Evolutionary conservation across 2,888 invertebrate genomes (phyloP), one percentile per base, ranked within the genome.

Genomic region (Camponotus fellah): DNA sequence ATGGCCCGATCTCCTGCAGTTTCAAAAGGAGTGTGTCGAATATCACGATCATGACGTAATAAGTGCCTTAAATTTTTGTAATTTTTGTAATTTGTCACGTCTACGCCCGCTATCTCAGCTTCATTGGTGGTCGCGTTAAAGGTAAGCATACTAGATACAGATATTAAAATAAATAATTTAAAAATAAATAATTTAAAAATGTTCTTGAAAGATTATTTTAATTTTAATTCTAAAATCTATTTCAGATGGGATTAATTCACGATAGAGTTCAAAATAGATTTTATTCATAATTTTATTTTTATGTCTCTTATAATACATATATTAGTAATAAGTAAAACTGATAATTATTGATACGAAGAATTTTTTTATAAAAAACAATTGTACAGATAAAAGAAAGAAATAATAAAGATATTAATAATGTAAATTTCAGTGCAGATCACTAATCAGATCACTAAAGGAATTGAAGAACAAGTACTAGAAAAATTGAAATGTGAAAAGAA

Each of bases 41-140:
- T 71, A 26, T 69, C 49, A 82, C 68, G 66, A 89, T 89, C 83
- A 90, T 89, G 86, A 88, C 76, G 85, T 83, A 86, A 90, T 89
- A 83, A 90, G 87, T 71, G 82, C 9, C 71, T 82, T 32, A 53
- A 82, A 74, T 79, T 60, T 68, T 72, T 62, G 17, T 37, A 82
- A 89, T 89, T 89, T 68, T 72, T 62, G 17, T 37, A 82, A 89
- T 89, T 89, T 72, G 86, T n/a, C 49, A 69, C 68, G 62, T 58
- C 53, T 60, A 49, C 8, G 8, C 8, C n/a, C 37, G 64, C 76
- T 34, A 53, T 40, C 26, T 26, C 17, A 17, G 10, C 49, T 21
- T 49, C 49, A 43, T 46, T 64, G 62, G 62, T 75, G 75, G 49
- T 37, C 64, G 10, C 12, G 26, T 64, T 21, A 26, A 26, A 10